Evolutionary conservation across 2,888 invertebrate species (phyloP), one percentile per base, ranked within the genome.

Genomic region (Synergus itoensis): DNA sequence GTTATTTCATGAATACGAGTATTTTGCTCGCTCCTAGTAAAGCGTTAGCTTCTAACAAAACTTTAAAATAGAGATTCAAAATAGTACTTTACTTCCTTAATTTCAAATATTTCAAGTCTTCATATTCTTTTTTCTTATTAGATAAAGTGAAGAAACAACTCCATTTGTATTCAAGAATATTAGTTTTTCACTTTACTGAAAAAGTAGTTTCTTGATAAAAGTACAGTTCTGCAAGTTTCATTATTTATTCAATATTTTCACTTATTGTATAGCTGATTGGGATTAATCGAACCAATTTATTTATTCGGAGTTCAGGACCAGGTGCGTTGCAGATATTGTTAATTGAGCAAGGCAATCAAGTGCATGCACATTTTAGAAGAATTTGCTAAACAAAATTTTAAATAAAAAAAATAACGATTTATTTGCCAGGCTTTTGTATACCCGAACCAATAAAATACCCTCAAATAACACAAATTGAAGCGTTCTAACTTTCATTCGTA

Each of bases 401-500:
- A 53, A 73, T 16, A 57, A 40, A 53, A 73, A 53, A 73, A 69
- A 48, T 21, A 67, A 67, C 45, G 21, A 45, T 67, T 73, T 9
- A 28, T n/a, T 73, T n/a, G 18, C 53, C 9, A 73, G 53, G 53
- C 73, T 57, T 73, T 40, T 73, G 73, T 73, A 5, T 48, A 73
- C 53, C 11, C 5, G 40, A 73, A 73, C 73, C 73, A 73, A 73
- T 40, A 73, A 73, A 73, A 73, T 53, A 18, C 18, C 14, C 53
- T 53, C 73, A 57, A 73, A 73, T 73, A 57, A 73, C 53, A 12
- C 53, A n/a, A 73, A 73, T 73, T 73, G 36, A 73, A 57, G 36
- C 53, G 9, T 53, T 57, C 53, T 73, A 36, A 36, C 53, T 57
- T 53, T 73, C 40, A 73, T n/a, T 57, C 36, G 73, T 36, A 53